phyloP scores from a whole-genome alignment of 2,797 vertebrate species.

The Bradypodion ventrale region DNA sequence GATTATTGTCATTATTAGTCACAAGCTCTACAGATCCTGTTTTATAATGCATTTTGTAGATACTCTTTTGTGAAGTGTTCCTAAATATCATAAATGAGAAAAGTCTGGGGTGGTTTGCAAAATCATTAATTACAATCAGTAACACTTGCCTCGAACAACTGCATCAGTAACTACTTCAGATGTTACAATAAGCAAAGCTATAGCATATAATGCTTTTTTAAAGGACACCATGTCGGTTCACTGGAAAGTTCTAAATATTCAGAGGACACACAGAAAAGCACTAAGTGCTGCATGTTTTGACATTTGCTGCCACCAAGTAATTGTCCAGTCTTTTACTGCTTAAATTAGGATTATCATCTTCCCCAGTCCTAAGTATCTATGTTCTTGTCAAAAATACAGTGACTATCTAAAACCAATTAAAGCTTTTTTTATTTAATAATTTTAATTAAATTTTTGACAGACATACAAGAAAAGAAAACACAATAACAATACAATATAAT shows the following conservation, averaged over 20 bases:
- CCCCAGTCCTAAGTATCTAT: not conserved
- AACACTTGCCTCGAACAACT: not conserved
- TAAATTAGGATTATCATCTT: not conserved
- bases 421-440: no score
- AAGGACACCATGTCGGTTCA: not conserved
- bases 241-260: not conserved
- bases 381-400: not conserved
- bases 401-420: not conserved
- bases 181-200: not conserved
- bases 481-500: no score
- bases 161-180: not conserved
- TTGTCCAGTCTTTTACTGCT: not conserved
- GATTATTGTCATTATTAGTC: no score
- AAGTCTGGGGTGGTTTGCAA: not conserved
- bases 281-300: not conserved
- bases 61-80: no score
- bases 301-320: not conserved
- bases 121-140: not conserved
- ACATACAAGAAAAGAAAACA: no score
- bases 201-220: not conserved
- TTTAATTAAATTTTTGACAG: no score
- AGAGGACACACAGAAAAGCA: not conserved
- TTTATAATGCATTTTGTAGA: not conserved
- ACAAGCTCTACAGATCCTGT: not conserved
- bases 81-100: not conserved